A percentile compares a stretch with the other conserved stretches of the same genome.
Evolutionary conservation across 2,888 invertebrate genomes (phyloP).

Genomic region (Cheilosia pagana): DNA sequence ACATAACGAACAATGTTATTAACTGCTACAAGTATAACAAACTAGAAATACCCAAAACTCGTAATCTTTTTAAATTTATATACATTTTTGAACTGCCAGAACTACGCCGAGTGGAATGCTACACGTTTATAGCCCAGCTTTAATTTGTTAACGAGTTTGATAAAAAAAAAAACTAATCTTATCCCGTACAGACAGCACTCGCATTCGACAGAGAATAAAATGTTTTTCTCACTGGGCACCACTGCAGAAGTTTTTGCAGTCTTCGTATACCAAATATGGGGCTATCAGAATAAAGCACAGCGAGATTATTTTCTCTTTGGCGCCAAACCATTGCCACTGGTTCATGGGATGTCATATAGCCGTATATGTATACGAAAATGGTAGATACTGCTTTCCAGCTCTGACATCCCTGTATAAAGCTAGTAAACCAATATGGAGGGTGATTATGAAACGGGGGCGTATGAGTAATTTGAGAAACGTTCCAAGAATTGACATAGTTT

Average conservation of each 20-base stretch:
- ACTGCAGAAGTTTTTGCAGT: slow-evolving; percentile 75
- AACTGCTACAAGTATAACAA: too few species aligned
- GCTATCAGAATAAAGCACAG: slow-evolving; percentile 52
- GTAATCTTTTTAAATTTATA: too few species aligned
- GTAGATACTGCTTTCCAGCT: slow-evolving; percentile 23
- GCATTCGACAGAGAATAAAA: background rate
- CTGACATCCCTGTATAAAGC: slow-evolving; percentile 59
- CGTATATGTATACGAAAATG: background rate
- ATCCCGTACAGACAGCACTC: background rate
- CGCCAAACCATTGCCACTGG: slow-evolving; percentile 21
- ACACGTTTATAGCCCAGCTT: background rate
- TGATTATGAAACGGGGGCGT: slow-evolving; percentile 50
- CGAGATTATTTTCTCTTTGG: background rate
- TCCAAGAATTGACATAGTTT: background rate
- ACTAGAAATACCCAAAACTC: too few species aligned
- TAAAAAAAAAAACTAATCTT: background rate
- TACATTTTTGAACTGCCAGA: background rate
- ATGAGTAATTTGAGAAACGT: background rate
- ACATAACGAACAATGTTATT: too few species aligned
- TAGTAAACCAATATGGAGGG: slow-evolving; percentile 71
- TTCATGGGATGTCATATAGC: background rate
- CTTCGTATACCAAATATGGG: slow-evolving; percentile 60
- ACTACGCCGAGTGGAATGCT: background rate
- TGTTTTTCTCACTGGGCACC: slow-evolving; percentile 57
- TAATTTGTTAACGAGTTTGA: background rate